These are phyloP conservation scores for Coluber constrictor DNA, from an alignment of 2,797 vertebrate species.

Conservation along the genomic window DNA sequence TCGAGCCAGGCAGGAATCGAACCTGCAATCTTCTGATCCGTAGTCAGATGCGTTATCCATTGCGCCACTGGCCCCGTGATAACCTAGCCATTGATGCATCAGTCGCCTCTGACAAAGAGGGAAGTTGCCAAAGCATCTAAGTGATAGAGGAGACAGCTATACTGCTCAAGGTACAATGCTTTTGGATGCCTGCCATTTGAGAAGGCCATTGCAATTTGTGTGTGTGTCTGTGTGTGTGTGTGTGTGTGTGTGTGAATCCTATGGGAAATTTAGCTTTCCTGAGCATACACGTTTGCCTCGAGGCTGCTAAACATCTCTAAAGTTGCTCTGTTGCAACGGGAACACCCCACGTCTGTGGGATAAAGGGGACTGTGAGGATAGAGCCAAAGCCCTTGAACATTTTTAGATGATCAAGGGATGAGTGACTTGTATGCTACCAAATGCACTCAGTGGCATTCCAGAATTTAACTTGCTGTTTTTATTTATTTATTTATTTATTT, in stretches of 20 bases:
- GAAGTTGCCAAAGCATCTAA: not conserved
- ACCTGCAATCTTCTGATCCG: conserved; percentile 50
- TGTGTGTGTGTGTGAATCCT: not conserved
- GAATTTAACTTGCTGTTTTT: not conserved
- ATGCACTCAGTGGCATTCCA: not conserved
- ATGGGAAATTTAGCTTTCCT: not conserved
- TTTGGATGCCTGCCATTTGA: not conserved
- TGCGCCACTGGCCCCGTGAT: conserved; percentile 37
- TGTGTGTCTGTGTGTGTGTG: no score
- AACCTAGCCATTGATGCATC: not conserved
- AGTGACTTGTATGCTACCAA: not conserved
- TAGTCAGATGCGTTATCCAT: conserved; percentile 61
- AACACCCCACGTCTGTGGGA: not conserved
- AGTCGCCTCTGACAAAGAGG: not conserved
- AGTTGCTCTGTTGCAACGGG: not conserved
- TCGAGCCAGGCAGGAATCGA: not conserved
- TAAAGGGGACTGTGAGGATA: not conserved
- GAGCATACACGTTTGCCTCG: not conserved
- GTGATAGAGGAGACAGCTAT: not conserved
- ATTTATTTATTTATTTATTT: no score
- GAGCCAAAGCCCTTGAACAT: not conserved
- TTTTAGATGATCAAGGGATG: not conserved
- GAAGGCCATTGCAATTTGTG: not conserved
- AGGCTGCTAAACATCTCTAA: not conserved
- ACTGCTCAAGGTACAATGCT: not conserved